Evolutionary conservation across 2,113 vertebrate genomes (phyloP), one percentile per base, ranked within the genome.

Genomic region (Martes martes): DNA sequence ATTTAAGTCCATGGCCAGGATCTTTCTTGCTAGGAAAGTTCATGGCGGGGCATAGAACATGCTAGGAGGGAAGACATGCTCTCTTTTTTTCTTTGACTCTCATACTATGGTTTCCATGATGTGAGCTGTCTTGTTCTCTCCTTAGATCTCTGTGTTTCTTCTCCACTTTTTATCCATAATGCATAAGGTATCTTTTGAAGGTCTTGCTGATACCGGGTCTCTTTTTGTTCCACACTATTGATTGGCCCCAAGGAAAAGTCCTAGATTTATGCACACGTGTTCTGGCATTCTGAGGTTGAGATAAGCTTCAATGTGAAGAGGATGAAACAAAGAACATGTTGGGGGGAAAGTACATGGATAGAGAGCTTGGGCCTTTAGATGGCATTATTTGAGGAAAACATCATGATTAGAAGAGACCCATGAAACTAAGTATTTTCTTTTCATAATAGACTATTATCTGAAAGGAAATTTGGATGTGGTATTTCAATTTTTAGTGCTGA

Each of bases 171-270:
- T 80, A 79, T n/a, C n/a, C 79, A 50, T 74, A 33, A 94, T 42
- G 73, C 15, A 69, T 31, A 39, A 92, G 47, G 39, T 18, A 42
- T 67, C 21, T 59, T 78, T 78, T 33, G 59, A 91, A 74, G n/a
- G 4, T 23, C 79, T 93, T 61, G 28, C 13, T 94, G 52, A 95
- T 55, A 63, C 11, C 2, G 2, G 7, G 26, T 91, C 23, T 84
- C n/a, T 71, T 76, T 96, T 33, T 45, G 87, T 55, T 95, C 76
- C 39, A 45, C 24, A 45, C 78, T 82, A 85, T 85, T 81, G 8
- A 76, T 42, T 82, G 15, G 42, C 65, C 57, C 50, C 57, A 78
- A 88, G 73, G 57, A 78, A 86, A 91, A 89, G 59, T 39, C 47
- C 23, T 57, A 28, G n/a, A 36, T 92, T 71, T 57, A 33, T 0